Evolutionary conservation across 2,888 invertebrate genomes (phyloP).

Genomic region (Leptura quadrifasciata): DNA sequence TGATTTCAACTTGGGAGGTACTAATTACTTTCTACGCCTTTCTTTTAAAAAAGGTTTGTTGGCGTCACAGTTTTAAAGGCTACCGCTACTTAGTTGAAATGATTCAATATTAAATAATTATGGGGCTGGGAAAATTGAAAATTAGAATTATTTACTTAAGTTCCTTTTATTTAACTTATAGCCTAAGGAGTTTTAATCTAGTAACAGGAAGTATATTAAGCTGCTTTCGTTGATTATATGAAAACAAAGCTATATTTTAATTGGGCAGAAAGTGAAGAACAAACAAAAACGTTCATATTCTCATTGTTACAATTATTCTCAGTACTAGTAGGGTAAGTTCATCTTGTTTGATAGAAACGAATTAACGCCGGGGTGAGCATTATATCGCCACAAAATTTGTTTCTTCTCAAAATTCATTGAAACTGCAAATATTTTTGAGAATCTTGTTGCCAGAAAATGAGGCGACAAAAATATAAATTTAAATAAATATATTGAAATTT

Average conservation of each 20-base stretch:
- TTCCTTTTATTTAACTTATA: neutral
- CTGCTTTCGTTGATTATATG: neutral
- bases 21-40: conserved; percentile 57
- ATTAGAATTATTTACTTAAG: conserved; percentile 46
- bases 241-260: neutral
- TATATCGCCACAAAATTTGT: too few relatives aligned
- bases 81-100: conserved; percentile 51
- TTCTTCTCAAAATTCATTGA: too few relatives aligned
- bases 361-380: too few relatives aligned
- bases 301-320: neutral
- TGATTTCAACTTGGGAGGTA: conserved; percentile 63
- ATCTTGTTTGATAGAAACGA: too few relatives aligned
- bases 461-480: too few relatives aligned
- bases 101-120: conserved; percentile 55
- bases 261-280: neutral
- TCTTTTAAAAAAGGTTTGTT: conserved; percentile 35
- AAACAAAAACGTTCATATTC: neutral
- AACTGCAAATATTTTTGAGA: too few relatives aligned
- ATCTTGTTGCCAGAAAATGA: too few relatives aligned
- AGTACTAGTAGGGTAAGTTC: too few relatives aligned
- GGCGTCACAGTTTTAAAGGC: conserved; percentile 40
- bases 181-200: conserved; percentile 1
- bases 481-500: too few relatives aligned
- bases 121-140: conserved; percentile 47
- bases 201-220: neutral